These are phyloP conservation scores for Etheostoma spectabile DNA, from an alignment of 2,113 vertebrate species.

Conservation along the genomic window DNA sequence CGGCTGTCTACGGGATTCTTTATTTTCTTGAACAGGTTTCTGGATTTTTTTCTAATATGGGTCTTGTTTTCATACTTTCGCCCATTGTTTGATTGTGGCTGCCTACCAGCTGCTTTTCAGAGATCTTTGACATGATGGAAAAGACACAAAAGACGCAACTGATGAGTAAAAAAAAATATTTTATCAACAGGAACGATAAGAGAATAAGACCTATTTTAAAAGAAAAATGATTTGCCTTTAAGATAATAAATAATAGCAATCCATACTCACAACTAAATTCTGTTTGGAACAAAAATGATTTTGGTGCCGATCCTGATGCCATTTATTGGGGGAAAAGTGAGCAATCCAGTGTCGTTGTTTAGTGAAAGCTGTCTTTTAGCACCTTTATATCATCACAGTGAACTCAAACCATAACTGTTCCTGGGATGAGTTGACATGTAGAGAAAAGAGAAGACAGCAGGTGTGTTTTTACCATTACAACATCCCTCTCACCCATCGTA, in stretches of 20 bases:
- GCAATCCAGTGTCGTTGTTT: background rate
- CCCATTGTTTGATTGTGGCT: background rate
- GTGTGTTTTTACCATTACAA: conserved; percentile 58
- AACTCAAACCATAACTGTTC: conserved; percentile 32
- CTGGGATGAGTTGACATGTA: conserved; percentile 33
- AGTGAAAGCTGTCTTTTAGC: conserved; percentile 29
- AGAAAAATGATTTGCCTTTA: background rate
- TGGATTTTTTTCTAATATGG: background rate
- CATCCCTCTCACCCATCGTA: conserved; percentile 29
- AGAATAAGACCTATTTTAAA: background rate
- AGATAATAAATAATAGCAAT: background rate
- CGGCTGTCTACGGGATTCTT: background rate
- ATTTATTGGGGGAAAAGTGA: background rate
- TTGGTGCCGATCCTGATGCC: conserved; percentile 31
- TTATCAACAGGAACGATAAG: background rate
- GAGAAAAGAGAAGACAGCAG: conserved; percentile 27
- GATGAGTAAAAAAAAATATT: background rate
- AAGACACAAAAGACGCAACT: background rate
- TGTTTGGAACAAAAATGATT: background rate
- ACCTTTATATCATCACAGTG: conserved; percentile 32
- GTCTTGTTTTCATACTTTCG: background rate
- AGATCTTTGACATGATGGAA: background rate
- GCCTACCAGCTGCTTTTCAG: background rate
- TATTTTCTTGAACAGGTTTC: background rate
- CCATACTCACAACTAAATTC: background rate